Base-by-base conservation (phyloP, 2,888 invertebrate species). In the Tinea pellionella region DNA sequence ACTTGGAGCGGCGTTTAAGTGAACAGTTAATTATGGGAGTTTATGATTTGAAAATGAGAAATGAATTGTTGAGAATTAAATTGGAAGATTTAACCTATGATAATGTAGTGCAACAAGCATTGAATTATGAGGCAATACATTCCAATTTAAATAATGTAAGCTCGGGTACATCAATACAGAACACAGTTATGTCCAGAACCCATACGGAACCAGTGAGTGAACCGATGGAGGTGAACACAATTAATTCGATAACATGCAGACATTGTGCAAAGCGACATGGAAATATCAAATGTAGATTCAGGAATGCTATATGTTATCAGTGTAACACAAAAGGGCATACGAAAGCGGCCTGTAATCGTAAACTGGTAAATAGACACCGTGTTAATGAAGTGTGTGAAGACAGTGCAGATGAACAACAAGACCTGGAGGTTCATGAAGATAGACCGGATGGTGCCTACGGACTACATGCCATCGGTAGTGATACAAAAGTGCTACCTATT, bases 321-420 rank as follows among this genome's bases (percentile, higher is more conserved):
- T 61, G 61, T 57, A 56, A 60, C 32, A 60, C 15, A 18, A 60
- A 60, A 43, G 60, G 60, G 18, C 60, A 60, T n/a, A 61, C 61
- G 13, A 61, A 58, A 58, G 61, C 58, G 4, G 61, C 58, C 15
- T 60, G 60, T 13, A 18, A 29, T 19, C 18, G 15, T 29, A 60
- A 43, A n/a, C n/a, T n/a, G n/a, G n/a, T n/a, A n/a, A n/a, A n/a
- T n/a, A n/a, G n/a, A n/a, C n/a, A n/a, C n/a, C n/a, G n/a, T n/a
- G 24, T 61, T n/a, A 47, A 58, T 61, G 18, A 42, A 16, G 58
- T 57, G n/a, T n/a, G n/a, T n/a, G n/a, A n/a, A n/a, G n/a, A n/a
- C n/a, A n/a, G n/a, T n/a, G n/a, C n/a, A n/a, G n/a, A n/a, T n/a
- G n/a, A n/a, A n/a, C n/a, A n/a, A n/a, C n/a, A n/a, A n/a, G n/a